These are phyloP conservation scores for Cerceris rybyensis DNA, from an alignment of 2,888 invertebrate genomes.

Conservation along the genomic window DNA sequence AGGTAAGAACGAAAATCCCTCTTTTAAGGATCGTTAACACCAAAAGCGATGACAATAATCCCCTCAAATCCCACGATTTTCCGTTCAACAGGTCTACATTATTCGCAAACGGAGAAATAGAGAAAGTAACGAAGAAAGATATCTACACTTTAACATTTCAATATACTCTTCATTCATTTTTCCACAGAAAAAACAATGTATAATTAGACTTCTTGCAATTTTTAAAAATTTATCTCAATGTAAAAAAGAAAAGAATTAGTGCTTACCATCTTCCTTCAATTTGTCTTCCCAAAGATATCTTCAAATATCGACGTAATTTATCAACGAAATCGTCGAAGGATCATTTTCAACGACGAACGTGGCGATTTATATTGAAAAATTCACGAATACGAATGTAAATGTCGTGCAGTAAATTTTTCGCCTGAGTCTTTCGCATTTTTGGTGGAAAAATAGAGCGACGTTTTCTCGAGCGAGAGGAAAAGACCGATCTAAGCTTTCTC, in stretches of 20 bases:
- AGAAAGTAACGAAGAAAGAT: not conserved
- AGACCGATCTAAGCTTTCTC: constrained; percentile 1
- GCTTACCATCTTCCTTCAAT: no score
- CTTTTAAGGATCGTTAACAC: constrained; percentile 1
- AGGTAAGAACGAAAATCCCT: not conserved
- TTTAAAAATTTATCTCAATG: no score
- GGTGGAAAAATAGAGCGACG: not conserved
- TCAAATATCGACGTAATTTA: no score
- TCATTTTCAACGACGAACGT: not conserved
- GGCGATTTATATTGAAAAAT: not conserved
- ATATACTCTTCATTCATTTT: no score
- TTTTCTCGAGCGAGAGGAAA: constrained; percentile 4
- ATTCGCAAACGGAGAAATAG: not conserved
- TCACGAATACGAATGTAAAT: not conserved
- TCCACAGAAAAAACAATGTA: no score
- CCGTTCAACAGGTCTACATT: constrained; percentile 23
- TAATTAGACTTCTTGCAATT: no score
- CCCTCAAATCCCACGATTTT: constrained; percentile 12
- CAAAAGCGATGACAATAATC: not conserved
- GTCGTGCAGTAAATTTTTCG: constrained; percentile 2
- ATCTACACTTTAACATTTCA: not conserved
- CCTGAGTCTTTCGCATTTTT: not conserved
- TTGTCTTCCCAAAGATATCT: no score
- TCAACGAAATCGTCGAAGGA: not conserved
- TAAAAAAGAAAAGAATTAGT: no score